A percentile compares a stretch with the other conserved stretches of the same genome.
These are phyloP conservation scores for Stegana nigrithorax DNA, from an alignment of 2,888 invertebrate species.

Conservation along the genomic window DNA sequence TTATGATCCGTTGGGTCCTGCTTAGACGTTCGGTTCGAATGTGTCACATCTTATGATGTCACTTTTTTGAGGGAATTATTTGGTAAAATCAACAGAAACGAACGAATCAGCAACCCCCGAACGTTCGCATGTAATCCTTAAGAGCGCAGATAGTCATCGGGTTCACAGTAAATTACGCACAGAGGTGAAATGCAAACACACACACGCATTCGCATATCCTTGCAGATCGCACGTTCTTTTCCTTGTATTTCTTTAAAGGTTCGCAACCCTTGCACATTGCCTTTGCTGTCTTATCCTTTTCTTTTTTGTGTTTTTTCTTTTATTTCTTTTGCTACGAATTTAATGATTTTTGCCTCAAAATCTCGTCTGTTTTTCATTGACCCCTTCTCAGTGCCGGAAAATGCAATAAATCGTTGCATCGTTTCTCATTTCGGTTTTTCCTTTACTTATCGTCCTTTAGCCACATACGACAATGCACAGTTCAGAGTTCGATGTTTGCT, in stretches of 20 bases:
- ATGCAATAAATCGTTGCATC: constrained; percentile 22
- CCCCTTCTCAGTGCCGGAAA: constrained; percentile 36
- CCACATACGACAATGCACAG: constrained; percentile 12
- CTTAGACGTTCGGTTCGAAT: constrained; percentile 48
- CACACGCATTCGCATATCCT: too few species aligned
- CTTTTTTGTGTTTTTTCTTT: constrained; percentile 26
- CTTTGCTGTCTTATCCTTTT: constrained; percentile 25
- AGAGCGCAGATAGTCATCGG: constrained; percentile 44
- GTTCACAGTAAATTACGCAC: constrained; percentile 63
- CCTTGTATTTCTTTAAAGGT: constrained; percentile 27
- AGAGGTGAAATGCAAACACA: constrained; percentile 65
- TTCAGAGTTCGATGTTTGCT: constrained; percentile 49
- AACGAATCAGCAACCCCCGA: constrained; percentile 34
- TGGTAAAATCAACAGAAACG: constrained; percentile 26
- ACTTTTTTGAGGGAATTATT: constrained; percentile 45
- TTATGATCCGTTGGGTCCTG: constrained; percentile 36
- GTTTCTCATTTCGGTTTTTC: neutral
- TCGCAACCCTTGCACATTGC: constrained; percentile 50
- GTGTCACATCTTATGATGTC: constrained; percentile 65
- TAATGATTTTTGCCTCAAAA: constrained; percentile 59
- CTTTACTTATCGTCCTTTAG: neutral
- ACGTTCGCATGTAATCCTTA: constrained; percentile 18
- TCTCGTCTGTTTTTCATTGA: constrained; percentile 54
- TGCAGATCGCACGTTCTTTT: constrained; percentile 28
- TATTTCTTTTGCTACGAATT: constrained; percentile 49